These are phyloP conservation scores for Callinectes sapidus DNA, from an alignment of 2,888 invertebrate genomes.

Conservation along the genomic window DNA sequence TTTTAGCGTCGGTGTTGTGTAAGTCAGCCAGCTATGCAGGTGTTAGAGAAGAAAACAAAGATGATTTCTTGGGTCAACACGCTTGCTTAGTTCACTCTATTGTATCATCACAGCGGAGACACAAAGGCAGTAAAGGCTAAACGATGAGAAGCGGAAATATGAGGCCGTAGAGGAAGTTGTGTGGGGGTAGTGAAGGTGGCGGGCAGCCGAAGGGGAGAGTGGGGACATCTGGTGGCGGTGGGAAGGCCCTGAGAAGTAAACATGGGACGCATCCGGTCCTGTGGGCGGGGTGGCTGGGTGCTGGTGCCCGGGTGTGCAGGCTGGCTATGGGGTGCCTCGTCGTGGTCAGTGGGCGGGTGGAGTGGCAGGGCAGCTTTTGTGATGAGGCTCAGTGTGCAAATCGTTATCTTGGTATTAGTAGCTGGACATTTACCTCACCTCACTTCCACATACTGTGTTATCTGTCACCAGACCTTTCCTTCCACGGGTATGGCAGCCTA, in stretches of 20 bases:
- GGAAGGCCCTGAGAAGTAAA: constrained; percentile 4
- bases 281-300: constrained; percentile 39
- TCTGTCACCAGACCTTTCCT: not conserved
- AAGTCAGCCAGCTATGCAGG: not conserved
- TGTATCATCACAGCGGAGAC: not conserved
- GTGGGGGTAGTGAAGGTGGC: not conserved
- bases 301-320: constrained; percentile 36
- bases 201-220: constrained; percentile 18
- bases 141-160: not conserved
- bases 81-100: not conserved
- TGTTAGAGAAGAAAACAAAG: not conserved
- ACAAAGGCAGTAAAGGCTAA: not conserved
- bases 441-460: not conserved
- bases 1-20: not conserved
- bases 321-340: constrained; percentile 1
- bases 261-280: not conserved
- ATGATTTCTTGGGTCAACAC: not conserved
- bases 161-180: not conserved
- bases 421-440: not conserved
- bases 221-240: not conserved
- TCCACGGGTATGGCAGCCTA: not conserved
- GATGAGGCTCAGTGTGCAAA: not conserved
- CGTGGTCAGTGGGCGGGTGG: not conserved
- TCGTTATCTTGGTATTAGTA: not conserved
- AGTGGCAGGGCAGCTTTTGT: not conserved